phyloP scores from a whole-genome alignment of 2,797 vertebrate genomes.

The Protonibea diacanthus region DNA sequence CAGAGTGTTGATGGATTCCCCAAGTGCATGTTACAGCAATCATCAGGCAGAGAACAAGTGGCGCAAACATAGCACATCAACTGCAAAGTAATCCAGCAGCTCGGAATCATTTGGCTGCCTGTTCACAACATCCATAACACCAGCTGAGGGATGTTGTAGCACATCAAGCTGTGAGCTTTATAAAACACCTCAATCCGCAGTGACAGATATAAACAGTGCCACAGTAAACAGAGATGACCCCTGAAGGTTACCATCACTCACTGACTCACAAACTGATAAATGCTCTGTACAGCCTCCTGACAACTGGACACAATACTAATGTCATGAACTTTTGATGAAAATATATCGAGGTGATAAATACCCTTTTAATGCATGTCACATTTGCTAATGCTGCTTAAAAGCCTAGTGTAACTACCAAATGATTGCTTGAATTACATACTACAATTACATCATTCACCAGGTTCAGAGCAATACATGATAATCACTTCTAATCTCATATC shows the following conservation, averaged over 20 bases:
- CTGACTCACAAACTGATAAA: constrained; percentile 57
- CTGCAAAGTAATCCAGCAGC: constrained; percentile 67
- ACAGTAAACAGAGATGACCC: constrained; percentile 76
- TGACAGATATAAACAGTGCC: constrained; percentile 67
- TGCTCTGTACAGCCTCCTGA: constrained; percentile 38
- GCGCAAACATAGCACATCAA: constrained; percentile 62
- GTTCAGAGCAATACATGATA: constrained; percentile 13
- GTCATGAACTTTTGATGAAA: constrained; percentile 35
- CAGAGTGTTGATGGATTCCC: constrained; percentile 70
- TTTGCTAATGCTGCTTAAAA: constrained; percentile 2
- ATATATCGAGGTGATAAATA: constrained; percentile 13
- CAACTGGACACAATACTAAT: constrained; percentile 12
- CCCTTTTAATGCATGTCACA: constrained; percentile 8
- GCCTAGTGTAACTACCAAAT: constrained; percentile 9
- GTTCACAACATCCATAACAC: constrained; percentile 67
- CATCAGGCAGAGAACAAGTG: constrained; percentile 63
- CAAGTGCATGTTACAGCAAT: constrained; percentile 66
- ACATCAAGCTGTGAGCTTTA: constrained; percentile 71
- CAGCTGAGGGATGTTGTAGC: constrained; percentile 64
- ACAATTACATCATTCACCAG: not conserved
- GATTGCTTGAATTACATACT: not conserved
- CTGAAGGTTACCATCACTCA: constrained; percentile 66
- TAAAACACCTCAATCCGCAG: constrained; percentile 73
- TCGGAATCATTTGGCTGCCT: constrained; percentile 60
- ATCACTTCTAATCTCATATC: constrained; percentile 22